Evolutionary conservation across 1,140 invertebrate species (phyloP).

Genomic region (Tetramorium alpestre): DNA sequence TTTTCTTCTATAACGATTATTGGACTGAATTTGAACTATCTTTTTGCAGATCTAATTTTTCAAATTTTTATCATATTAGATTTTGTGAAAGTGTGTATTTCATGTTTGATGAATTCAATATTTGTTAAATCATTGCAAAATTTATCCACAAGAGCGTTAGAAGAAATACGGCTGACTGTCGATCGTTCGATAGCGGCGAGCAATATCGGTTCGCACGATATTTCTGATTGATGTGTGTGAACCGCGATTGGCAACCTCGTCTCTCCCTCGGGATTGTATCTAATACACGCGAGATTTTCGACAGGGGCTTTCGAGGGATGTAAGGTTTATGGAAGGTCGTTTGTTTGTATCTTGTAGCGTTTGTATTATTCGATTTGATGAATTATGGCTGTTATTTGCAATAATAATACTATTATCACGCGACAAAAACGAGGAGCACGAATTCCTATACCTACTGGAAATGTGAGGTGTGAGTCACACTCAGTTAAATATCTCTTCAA

Average conservation of each 20-base stretch:
- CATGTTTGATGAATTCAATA: background rate
- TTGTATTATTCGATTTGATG: slow-evolving; percentile 46
- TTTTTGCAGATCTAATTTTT: too few species aligned
- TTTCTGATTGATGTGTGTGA: slow-evolving; percentile 61
- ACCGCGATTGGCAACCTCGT: slow-evolving; percentile 40
- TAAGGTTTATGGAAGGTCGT: background rate
- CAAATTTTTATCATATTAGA: too few species aligned
- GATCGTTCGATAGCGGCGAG: background rate
- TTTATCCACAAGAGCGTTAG: background rate
- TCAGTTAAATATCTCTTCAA: background rate
- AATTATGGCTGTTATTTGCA: slow-evolving; percentile 25
- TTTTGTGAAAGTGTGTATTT: too few species aligned
- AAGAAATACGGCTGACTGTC: background rate
- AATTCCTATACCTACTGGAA: background rate
- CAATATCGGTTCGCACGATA: slow-evolving; percentile 12
- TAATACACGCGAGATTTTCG: slow-evolving; percentile 33
- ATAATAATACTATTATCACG: background rate
- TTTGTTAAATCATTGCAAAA: background rate
- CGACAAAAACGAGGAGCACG: background rate
- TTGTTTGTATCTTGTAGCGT: background rate
- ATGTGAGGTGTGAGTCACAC: background rate
- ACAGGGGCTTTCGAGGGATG: slow-evolving; percentile 27
- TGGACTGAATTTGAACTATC: too few species aligned
- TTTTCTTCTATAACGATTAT: background rate
- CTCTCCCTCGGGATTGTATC: background rate